Evolutionary conservation across 2,888 invertebrate species (phyloP).

Genomic region (Miltochrista miniata): DNA sequence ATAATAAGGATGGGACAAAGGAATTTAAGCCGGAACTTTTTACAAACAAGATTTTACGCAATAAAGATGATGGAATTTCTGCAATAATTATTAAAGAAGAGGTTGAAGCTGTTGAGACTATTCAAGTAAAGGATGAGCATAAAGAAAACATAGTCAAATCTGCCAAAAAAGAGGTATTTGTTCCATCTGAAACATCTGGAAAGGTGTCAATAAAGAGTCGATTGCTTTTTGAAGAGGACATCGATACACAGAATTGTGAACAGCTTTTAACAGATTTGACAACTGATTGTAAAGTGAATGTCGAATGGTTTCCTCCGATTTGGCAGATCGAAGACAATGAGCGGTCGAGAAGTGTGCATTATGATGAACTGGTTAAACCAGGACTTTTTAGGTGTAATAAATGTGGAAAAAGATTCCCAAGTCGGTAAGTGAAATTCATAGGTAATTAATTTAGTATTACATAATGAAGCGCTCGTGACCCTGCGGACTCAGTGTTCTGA

Average conservation of each 20-base stretch:
- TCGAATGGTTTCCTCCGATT: constrained; percentile 18
- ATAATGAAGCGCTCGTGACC: too few relatives aligned
- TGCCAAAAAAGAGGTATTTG: too few relatives aligned
- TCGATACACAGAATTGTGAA: neutral
- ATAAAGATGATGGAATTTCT: neutral
- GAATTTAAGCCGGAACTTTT: too few relatives aligned
- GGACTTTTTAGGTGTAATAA: constrained; percentile 41
- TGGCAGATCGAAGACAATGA: neutral
- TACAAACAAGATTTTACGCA: too few relatives aligned
- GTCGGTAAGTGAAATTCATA: constrained; percentile 43
- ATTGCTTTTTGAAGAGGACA: constrained; percentile 28
- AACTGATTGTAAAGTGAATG: constrained; percentile 27
- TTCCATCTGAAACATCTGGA: too few relatives aligned
- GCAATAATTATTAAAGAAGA: neutral
- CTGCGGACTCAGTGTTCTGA: too few relatives aligned
- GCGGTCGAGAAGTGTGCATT: constrained; percentile 36
- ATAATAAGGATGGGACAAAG: too few relatives aligned
- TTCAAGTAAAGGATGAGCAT: neutral
- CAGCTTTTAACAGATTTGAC: constrained; percentile 21
- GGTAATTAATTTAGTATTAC: too few relatives aligned
- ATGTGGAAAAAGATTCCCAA: constrained; percentile 42
- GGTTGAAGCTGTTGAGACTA: neutral
- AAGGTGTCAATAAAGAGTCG: constrained; percentile 15
- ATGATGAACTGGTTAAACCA: constrained; percentile 39
- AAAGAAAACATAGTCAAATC: neutral